Evolutionary conservation across 1,140 invertebrate species (phyloP), one percentile per base, ranked within the genome.

Genomic region (Vanessa atalanta): DNA sequence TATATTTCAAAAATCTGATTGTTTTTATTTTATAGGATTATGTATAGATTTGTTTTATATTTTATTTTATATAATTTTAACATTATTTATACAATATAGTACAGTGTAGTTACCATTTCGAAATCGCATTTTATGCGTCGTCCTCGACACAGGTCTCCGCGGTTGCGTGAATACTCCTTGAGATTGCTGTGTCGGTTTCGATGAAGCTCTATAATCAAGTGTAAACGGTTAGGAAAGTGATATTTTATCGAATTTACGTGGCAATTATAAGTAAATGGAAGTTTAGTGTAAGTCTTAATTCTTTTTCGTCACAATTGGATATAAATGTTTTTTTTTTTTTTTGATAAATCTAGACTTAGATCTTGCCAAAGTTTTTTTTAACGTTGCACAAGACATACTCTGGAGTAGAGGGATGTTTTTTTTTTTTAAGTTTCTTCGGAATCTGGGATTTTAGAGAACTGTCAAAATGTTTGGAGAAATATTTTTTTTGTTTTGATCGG

Each of bases 241-340:
- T 92, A 90, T 83, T 82, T 73, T 84, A 90, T 89, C 90, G 88
- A 92, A 92, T 92, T 92, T 92, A 92, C 80, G 81, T 85, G 88
- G 85, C 88, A 83, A 84, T 84, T 82, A 82, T 81, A 74, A 73
- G 76, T 73, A 80, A 76, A 55, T 78, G 79, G 73, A 78, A 72
- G 66, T 72, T 64, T 78, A 76, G 72, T 67, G 64, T 43, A 82
- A 82, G 81, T 77, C 69, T 64, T 63, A n/a, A 26, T 60, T 77
- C 72, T 60, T 68, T 77, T 83, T 80, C 75, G 85, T 91, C 80
- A 88, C 82, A 85, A 87, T 79, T 68, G 66, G 66, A 43, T 43
- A 9, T 73, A 26, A 60, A 65, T 79, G 77, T 72, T 82, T 70
- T 73, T 74, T 77, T 79, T 73, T 80, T 31, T 31, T 31, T 74